phyloP scores from a whole-genome alignment of 92 coral and sea anemone genomes.

The Phymanthus crucifer region DNA sequence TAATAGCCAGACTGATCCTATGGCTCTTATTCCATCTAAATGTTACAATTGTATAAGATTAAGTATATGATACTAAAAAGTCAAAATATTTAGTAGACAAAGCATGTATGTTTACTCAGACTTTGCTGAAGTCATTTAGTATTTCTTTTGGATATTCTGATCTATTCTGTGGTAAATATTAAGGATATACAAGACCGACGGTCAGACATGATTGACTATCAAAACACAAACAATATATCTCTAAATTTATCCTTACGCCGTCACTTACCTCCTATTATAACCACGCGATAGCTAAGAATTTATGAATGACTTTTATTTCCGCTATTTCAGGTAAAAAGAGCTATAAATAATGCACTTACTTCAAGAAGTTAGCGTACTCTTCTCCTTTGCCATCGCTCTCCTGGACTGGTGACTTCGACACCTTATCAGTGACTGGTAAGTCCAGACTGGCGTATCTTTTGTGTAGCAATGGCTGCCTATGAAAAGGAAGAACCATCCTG shows the following conservation, averaged over 20 bases:
- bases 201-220: background rate
- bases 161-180: background rate
- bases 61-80: background rate
- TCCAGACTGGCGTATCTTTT: constrained; percentile 76
- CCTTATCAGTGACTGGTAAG: constrained; percentile 43
- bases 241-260: background rate
- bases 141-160: background rate
- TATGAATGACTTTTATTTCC: too few relatives aligned
- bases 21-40: too few relatives aligned
- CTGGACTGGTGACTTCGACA: constrained; percentile 26
- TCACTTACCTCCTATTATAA: background rate
- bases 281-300: too few relatives aligned
- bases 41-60: background rate
- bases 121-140: background rate
- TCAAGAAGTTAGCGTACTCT: constrained; percentile 87
- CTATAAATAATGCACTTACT: constrained; percentile 46
- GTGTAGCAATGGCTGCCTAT: constrained; percentile 87
- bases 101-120: background rate
- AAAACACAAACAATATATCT: constrained; percentile 1
- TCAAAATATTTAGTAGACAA: background rate
- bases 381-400: constrained; percentile 65
- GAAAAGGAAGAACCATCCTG: constrained; percentile 93
- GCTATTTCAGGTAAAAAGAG: too few relatives aligned
- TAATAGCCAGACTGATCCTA: too few relatives aligned
- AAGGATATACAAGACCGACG: too few relatives aligned